Percentiles rank a stretch among this genome's conserved stretches.
Conservation (phyloP, 1,140 invertebrate genomes). For the Prorops nasuta region DNA sequence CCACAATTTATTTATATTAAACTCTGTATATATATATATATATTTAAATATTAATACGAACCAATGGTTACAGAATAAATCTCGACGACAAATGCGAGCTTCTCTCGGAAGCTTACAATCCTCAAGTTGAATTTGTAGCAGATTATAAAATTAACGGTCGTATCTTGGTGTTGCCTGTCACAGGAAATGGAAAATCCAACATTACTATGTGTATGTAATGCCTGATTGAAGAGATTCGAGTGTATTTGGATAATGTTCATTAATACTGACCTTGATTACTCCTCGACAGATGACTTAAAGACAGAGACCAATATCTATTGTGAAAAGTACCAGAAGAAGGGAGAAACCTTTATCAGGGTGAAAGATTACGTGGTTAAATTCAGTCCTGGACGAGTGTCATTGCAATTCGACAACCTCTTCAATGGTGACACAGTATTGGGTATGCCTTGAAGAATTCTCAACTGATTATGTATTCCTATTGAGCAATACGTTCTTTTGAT, state of each 20-base stretch:
- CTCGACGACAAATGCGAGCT: slow-evolving; percentile 47
- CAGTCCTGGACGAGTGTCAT: slow-evolving; percentile 54
- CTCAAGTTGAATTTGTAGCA: slow-evolving; percentile 60
- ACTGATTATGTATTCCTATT: neutral
- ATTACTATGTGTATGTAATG: slow-evolving; percentile 65
- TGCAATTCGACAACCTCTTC: slow-evolving; percentile 65
- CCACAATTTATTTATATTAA: neutral
- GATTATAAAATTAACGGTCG: slow-evolving; percentile 69
- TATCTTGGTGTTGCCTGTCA: slow-evolving; percentile 68
- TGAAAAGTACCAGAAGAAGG: slow-evolving; percentile 59
- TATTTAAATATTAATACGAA: no score
- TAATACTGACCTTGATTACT: no score
- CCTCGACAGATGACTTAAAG: slow-evolving; percentile 61
- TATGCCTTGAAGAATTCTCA: slow-evolving; percentile 3
- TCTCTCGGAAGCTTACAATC: slow-evolving; percentile 46
- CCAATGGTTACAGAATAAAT: no score
- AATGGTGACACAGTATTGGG: slow-evolving; percentile 60
- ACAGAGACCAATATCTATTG: slow-evolving; percentile 61
- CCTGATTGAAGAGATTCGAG: neutral
- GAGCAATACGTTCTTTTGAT: no score
- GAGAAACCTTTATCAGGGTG: slow-evolving; percentile 62
- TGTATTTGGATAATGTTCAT: no score
- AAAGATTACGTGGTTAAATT: slow-evolving; percentile 62
- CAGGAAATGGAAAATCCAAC: slow-evolving; percentile 68
- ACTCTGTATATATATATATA: no score